Conservation (phyloP, 2,888 invertebrate genomes). For the Cryptophagus acutangulus region DNA sequence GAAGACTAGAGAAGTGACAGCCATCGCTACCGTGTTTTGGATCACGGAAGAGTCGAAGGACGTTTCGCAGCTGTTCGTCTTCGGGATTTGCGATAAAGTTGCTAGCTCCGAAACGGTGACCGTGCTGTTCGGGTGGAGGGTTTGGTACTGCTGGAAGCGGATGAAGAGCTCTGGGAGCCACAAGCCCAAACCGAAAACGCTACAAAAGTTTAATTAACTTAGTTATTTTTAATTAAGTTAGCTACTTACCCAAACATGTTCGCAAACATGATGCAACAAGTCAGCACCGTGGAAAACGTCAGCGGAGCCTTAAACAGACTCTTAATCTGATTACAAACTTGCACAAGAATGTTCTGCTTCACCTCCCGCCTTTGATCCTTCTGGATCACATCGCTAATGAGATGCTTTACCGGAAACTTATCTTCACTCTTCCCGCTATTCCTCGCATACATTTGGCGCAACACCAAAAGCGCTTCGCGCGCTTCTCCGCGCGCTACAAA, state of each 20-base stretch:
- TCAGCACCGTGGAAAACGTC: constrained; percentile 53
- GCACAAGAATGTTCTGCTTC: constrained; percentile 1
- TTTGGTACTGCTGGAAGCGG: constrained; percentile 49
- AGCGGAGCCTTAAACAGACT: constrained; percentile 55
- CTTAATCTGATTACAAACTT: constrained; percentile 47
- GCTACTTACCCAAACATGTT: constrained; percentile 63
- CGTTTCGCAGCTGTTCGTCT: constrained; percentile 47
- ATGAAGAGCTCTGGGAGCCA: constrained; percentile 76
- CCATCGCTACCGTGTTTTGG: constrained; percentile 62
- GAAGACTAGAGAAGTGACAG: constrained; percentile 59
- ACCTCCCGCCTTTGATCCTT: constrained; percentile 5
- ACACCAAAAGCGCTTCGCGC: constrained; percentile 56
- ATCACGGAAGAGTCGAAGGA: constrained; percentile 60
- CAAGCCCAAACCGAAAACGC: constrained; percentile 64
- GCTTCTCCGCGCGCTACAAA: constrained; percentile 58
- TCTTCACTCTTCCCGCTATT: constrained; percentile 50
- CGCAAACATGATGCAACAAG: constrained; percentile 60
- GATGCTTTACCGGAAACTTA: constrained; percentile 49
- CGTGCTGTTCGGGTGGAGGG: constrained; percentile 49
- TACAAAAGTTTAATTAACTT: constrained; percentile 37
- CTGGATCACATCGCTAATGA: constrained; percentile 19
- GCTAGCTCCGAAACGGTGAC: constrained; percentile 50
- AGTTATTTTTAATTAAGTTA: too few relatives aligned
- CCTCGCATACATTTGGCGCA: constrained; percentile 56
- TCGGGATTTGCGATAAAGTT: constrained; percentile 16